Conservation (phyloP, 2,113 vertebrate genomes). For the Stigmatopora nigra region DNA sequence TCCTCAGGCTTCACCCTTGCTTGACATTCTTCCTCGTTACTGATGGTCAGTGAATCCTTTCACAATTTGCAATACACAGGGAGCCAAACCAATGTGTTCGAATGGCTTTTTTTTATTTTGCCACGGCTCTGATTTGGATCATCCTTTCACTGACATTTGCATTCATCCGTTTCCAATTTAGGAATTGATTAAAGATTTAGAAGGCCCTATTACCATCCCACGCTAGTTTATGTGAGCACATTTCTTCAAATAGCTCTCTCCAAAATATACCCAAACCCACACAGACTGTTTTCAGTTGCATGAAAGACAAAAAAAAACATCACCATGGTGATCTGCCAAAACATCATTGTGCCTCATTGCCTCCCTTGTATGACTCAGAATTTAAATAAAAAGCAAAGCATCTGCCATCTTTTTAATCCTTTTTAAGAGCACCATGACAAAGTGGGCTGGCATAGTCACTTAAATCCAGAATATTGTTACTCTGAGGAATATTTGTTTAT, state of each 20-base stretch:
- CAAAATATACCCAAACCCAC: slow-evolving; percentile 5
- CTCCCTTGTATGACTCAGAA: background rate
- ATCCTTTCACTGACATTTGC: background rate
- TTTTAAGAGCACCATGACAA: slow-evolving; percentile 10
- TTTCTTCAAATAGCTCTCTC: background rate
- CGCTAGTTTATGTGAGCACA: background rate
- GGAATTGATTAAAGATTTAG: background rate
- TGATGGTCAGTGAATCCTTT: slow-evolving; percentile 35
- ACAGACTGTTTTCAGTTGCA: slow-evolving; percentile 17
- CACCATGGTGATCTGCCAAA: slow-evolving; percentile 32
- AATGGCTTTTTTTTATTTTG: too few relatives aligned
- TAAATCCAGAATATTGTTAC: slow-evolving; percentile 12
- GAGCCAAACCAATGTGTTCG: slow-evolving; percentile 16
- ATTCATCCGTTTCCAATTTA: background rate
- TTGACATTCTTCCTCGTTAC: slow-evolving; percentile 59
- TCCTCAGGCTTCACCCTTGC: slow-evolving; percentile 7
- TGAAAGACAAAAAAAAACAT: slow-evolving; percentile 31
- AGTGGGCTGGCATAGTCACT: slow-evolving; percentile 12
- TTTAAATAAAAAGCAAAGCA: slow-evolving; percentile 17
- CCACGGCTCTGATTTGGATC: background rate
- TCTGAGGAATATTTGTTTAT: slow-evolving; percentile 10
- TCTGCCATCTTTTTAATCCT: slow-evolving; percentile 18
- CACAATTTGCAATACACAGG: slow-evolving; percentile 36
- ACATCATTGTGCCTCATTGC: slow-evolving; percentile 17
- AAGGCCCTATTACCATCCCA: background rate